Percentiles rank a stretch among this genome's conserved stretches.
These are phyloP conservation scores for Neogobius melanostomus DNA, from an alignment of 2,113 vertebrate genomes.

Conservation along the genomic window DNA sequence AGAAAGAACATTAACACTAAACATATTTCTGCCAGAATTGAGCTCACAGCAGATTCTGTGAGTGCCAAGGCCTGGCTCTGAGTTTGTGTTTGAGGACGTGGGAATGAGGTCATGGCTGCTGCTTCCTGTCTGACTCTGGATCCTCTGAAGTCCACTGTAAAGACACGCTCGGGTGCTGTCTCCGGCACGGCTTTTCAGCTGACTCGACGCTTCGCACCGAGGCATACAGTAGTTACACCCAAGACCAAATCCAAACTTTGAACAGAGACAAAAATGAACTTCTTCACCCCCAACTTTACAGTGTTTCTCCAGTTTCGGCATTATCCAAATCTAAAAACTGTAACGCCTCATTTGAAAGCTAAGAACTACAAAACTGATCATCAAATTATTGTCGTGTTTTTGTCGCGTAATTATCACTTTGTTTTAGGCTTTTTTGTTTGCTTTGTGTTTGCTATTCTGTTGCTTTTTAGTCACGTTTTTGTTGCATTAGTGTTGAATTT, in stretches of 20 bases:
- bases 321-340: too few species aligned
- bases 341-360: too few species aligned
- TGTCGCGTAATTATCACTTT: constrained; percentile 13
- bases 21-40: not conserved
- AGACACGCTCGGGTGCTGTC: constrained; percentile 72
- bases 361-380: too few species aligned
- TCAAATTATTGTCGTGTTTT: too few species aligned
- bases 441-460: constrained; percentile 16
- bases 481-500: constrained; percentile 34
- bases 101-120: constrained; percentile 32
- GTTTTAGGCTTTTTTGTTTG: constrained; percentile 53
- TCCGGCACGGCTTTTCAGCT: constrained; percentile 67
- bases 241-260: constrained; percentile 47
- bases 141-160: constrained; percentile 64
- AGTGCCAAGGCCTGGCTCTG: not conserved
- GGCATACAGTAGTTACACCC: constrained; percentile 42
- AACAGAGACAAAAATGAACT: too few species aligned
- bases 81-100: not conserved
- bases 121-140: constrained; percentile 44
- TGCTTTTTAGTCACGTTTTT: not conserved
- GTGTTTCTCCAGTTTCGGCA: too few species aligned
- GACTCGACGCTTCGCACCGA: constrained; percentile 68
- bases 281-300: too few species aligned
- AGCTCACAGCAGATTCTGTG: too few species aligned
- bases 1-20: not conserved